phyloP scores from a whole-genome alignment of 2,113 vertebrate species.

The Hypomesus transpacificus region DNA sequence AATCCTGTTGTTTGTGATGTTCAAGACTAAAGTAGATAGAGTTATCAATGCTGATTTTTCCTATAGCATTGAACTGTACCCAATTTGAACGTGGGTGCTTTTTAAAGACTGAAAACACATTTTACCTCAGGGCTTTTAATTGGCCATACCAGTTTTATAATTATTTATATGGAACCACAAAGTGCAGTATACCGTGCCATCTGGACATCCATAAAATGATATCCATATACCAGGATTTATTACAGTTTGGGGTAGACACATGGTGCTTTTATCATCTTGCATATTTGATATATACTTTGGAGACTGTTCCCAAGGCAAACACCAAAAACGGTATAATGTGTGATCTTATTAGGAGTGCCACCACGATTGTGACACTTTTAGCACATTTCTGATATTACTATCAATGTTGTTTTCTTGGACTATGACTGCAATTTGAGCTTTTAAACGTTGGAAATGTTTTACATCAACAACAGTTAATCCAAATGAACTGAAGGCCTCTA shows the following conservation, averaged over 20 bases:
- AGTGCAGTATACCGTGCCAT: slow-evolving; percentile 58
- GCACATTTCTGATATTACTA: not conserved
- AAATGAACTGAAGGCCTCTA: too few relatives aligned
- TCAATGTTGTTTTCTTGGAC: not conserved
- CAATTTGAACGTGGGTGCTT: slow-evolving; percentile 16
- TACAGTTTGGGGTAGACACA: slow-evolving; percentile 30
- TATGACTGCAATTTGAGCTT: too few relatives aligned
- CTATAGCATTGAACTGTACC: not conserved
- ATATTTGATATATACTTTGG: slow-evolving; percentile 29
- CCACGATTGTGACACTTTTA: not conserved
- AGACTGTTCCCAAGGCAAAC: slow-evolving; percentile 30
- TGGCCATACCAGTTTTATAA: slow-evolving; percentile 43
- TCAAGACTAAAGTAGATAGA: not conserved
- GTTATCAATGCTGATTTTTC: too few relatives aligned
- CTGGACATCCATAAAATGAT: slow-evolving; percentile 59
- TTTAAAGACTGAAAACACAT: slow-evolving; percentile 19
- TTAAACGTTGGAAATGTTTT: too few relatives aligned
- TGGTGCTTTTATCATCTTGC: slow-evolving; percentile 35
- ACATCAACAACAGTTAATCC: too few relatives aligned
- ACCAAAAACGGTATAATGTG: not conserved
- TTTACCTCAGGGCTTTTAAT: slow-evolving; percentile 39
- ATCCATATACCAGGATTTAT: slow-evolving; percentile 43
- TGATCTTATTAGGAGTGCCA: not conserved
- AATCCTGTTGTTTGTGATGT: slow-evolving; percentile 29
- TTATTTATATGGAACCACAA: slow-evolving; percentile 41